Evolutionary conservation across 2,113 vertebrate species (phyloP).

Genomic region (Arenaria interpres): DNA sequence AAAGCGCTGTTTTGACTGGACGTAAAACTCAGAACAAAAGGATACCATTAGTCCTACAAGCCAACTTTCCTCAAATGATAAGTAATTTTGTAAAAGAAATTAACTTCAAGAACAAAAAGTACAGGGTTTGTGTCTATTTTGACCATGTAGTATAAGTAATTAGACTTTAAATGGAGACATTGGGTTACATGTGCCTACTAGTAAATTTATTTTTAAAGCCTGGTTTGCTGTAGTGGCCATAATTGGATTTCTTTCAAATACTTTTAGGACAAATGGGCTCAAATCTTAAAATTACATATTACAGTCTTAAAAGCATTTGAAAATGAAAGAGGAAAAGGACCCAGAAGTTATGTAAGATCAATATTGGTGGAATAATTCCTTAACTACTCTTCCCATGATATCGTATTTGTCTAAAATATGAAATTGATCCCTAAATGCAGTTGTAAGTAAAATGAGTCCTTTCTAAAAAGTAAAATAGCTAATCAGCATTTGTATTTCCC

Average conservation of each 20-base stretch:
- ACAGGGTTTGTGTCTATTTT: not conserved
- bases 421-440: not conserved
- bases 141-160: not conserved
- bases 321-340: not conserved
- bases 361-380: slow-evolving; percentile 1
- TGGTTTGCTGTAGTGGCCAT: not conserved
- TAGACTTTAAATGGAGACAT: slow-evolving; percentile 1
- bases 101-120: not conserved
- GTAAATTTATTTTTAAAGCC: not conserved
- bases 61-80: not conserved
- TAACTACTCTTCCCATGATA: not conserved
- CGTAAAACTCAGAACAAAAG: not conserved
- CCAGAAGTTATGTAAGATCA: not conserved
- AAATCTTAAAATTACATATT: slow-evolving; percentile 27
- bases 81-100: not conserved
- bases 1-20: not conserved
- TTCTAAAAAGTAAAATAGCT: not conserved
- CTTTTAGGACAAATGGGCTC: not conserved
- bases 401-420: not conserved
- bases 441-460: not conserved
- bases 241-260: slow-evolving; percentile 25
- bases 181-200: not conserved
- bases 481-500: not conserved
- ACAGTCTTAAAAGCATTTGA: slow-evolving; percentile 31
- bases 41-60: not conserved